phyloP scores from a whole-genome alignment of 2,888 invertebrate species.

The Melipona bicolor region DNA sequence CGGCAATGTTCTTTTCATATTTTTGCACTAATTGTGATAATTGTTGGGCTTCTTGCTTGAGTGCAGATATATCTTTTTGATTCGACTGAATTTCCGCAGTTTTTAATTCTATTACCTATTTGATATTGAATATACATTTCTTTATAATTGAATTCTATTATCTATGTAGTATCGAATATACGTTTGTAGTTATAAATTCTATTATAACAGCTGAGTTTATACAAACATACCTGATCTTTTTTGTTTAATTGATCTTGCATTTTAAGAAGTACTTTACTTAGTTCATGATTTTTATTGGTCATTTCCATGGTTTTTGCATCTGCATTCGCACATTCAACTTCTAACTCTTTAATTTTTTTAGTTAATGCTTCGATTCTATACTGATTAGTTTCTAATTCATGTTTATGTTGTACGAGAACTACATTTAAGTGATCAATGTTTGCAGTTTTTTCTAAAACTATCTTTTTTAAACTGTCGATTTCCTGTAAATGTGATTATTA shows the following conservation, averaged over 20 bases:
- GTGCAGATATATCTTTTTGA: conserved; percentile 75
- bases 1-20: conserved; percentile 74
- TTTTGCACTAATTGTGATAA: conserved; percentile 70
- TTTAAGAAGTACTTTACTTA: conserved; percentile 64
- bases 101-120: conserved; percentile 75
- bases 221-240: conserved; percentile 75
- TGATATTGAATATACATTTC: conserved; percentile 15
- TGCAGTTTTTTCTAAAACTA: conserved; percentile 75
- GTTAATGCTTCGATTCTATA: conserved; percentile 67
- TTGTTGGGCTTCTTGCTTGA: conserved; percentile 78
- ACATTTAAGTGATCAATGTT: conserved; percentile 67
- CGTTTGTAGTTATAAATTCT: conserved; percentile 12
- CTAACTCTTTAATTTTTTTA: conserved; percentile 68
- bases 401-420: conserved; percentile 55
- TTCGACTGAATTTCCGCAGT: conserved; percentile 73
- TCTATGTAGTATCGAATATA: conserved; percentile 57
- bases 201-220: neutral
- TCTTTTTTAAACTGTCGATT: conserved; percentile 76
- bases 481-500: conserved; percentile 67
- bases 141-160: conserved; percentile 66
- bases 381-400: conserved; percentile 69
- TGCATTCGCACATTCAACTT: conserved; percentile 57
- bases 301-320: conserved; percentile 62
- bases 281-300: conserved; percentile 66
- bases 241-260: conserved; percentile 74